Evolutionary conservation across 2,888 invertebrate species (phyloP).

Genomic region (Parelbella ahira): DNA sequence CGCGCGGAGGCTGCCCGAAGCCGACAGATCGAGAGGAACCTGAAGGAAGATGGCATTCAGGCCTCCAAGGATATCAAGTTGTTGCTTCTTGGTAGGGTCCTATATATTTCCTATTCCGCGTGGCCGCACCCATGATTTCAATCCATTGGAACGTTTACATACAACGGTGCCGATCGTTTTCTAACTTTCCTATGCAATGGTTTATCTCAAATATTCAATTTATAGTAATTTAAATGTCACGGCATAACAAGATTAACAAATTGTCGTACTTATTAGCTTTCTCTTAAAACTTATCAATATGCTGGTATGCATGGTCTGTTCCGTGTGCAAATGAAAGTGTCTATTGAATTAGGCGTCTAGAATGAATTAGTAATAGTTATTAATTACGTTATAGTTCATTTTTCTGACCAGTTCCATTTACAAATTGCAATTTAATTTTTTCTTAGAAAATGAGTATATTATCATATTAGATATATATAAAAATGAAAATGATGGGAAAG

Average conservation of each 20-base stretch:
- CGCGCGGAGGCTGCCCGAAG: slow-evolving; percentile 98
- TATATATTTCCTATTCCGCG: slow-evolving; percentile 20
- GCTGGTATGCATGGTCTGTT: slow-evolving; percentile 54
- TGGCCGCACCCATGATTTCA: slow-evolving; percentile 68
- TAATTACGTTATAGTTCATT: no score
- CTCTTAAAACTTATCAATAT: slow-evolving; percentile 62
- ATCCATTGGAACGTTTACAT: slow-evolving; percentile 26
- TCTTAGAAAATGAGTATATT: no score
- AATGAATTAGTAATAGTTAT: slow-evolving; percentile 7
- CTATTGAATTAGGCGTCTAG: slow-evolving; percentile 36
- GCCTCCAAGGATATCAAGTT: slow-evolving; percentile 99
- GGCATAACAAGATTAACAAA: slow-evolving; percentile 24
- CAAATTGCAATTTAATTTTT: no score
- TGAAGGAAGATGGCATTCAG: slow-evolving; percentile 99
- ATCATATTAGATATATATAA: no score
- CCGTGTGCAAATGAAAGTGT: slow-evolving; percentile 64
- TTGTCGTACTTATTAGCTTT: slow-evolving; percentile 45
- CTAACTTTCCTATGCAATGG: no score
- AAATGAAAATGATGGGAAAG: no score
- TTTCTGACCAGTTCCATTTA: no score
- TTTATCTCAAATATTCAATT: no score
- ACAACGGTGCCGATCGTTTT: slow-evolving; percentile 6
- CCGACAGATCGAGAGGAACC: slow-evolving; percentile 97
- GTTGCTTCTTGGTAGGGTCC: slow-evolving; percentile 92
- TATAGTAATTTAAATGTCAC: no score